Evolutionary conservation across 30 jellyfish, hydroid and myxozoan species (phyloP).

Genomic region (Nemopilema nomurai): DNA sequence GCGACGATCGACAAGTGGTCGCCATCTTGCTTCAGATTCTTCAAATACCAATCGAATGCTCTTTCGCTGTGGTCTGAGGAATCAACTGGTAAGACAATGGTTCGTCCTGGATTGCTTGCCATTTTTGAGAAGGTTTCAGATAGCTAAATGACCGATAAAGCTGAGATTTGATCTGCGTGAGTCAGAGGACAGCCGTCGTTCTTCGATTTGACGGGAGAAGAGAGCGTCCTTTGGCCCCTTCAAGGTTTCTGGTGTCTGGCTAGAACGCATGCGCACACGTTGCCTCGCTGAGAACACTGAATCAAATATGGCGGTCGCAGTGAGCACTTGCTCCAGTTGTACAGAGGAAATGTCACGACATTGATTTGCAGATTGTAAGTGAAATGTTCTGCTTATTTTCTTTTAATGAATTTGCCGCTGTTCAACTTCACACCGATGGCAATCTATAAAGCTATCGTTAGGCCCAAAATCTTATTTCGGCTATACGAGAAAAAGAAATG

Average conservation of each 20-base stretch:
- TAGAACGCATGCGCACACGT: constrained; percentile 38
- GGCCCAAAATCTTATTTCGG: too few species aligned
- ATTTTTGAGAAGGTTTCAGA: neutral
- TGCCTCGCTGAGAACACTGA: constrained; percentile 4
- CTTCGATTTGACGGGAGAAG: neutral
- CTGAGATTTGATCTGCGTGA: neutral
- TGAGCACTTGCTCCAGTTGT: neutral
- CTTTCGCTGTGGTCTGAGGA: constrained; percentile 80
- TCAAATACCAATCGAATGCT: constrained; percentile 70
- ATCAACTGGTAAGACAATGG: constrained; percentile 73
- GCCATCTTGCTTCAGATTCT: constrained; percentile 58
- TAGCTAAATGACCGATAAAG: neutral
- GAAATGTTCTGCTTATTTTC: neutral
- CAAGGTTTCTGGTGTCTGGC: constrained; percentile 10
- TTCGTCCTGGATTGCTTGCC: constrained; percentile 37
- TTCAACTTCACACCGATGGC: too few species aligned
- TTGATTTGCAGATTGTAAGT: too few species aligned
- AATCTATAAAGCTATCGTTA: too few species aligned
- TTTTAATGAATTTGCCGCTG: neutral
- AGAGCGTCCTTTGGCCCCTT: constrained; percentile 51
- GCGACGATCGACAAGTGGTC: constrained; percentile 65
- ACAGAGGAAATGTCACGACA: neutral
- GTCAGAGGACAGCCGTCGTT: constrained; percentile 30
- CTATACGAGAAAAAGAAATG: too few species aligned
- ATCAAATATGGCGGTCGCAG: constrained; percentile 57